A percentile compares a stretch with the other conserved stretches of the same genome.
Conservation (phyloP, 1,140 invertebrate species). For the Atopsyche davidsoni region DNA sequence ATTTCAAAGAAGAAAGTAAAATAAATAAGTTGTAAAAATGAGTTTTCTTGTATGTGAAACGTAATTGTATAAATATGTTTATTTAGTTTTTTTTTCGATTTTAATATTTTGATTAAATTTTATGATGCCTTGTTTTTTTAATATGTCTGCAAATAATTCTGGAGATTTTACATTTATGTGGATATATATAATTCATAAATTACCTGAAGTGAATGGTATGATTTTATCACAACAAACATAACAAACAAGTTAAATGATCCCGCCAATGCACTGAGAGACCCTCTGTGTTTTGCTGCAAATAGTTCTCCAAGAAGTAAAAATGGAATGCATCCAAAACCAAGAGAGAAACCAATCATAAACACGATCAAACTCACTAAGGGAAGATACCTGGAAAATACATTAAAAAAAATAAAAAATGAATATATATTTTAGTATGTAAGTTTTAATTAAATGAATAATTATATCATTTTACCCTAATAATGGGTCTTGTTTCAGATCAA, state of each 20-base stretch:
- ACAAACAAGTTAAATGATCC: constrained; percentile 72
- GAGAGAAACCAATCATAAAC: constrained; percentile 71
- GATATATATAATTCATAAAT: too few relatives aligned
- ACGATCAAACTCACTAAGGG: constrained; percentile 65
- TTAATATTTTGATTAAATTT: too few relatives aligned
- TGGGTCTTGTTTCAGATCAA: constrained; percentile 49
- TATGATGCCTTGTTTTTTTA: too few relatives aligned
- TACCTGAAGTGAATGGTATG: constrained; percentile 47
- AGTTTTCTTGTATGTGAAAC: too few relatives aligned
- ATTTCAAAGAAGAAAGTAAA: too few relatives aligned
- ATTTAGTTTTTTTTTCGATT: too few relatives aligned
- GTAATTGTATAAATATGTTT: background rate
- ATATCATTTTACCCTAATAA: constrained; percentile 38
- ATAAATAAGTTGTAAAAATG: too few relatives aligned
- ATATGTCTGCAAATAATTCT: too few relatives aligned
- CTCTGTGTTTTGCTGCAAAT: constrained; percentile 69
- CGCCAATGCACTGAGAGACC: constrained; percentile 66
- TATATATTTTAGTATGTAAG: background rate
- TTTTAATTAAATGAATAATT: constrained; percentile 1
- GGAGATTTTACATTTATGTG: too few relatives aligned
- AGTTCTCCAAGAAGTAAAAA: constrained; percentile 73
- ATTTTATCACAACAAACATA: constrained; percentile 77
- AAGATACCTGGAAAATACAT: constrained; percentile 60
- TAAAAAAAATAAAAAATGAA: constrained; percentile 6
- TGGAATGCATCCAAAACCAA: constrained; percentile 76